phyloP scores from a whole-genome alignment of 1,140 invertebrate species.

The Leptinotarsa undecemlineata region DNA sequence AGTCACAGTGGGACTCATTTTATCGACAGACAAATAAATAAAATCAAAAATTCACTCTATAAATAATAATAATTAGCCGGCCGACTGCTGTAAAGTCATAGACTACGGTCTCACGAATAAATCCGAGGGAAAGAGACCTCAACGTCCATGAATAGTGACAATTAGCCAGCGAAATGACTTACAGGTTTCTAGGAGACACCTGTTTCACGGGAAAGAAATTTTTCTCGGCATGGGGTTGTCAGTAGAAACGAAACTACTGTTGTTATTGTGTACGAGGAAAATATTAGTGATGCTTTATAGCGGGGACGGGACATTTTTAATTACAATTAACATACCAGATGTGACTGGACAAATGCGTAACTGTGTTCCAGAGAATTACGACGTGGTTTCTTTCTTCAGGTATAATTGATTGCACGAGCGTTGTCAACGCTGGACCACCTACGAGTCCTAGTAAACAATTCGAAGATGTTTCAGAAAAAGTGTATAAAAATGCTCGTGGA shows the following conservation, averaged over 20 bases:
- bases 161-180: conserved; percentile 3
- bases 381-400: not conserved
- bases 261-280: conserved; percentile 2
- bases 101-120: not conserved
- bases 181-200: not conserved
- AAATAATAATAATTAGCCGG: not conserved
- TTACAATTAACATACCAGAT: conserved; percentile 8
- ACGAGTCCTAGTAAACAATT: not conserved
- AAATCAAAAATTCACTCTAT: not conserved
- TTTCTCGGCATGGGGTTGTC: not conserved
- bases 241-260: conserved; percentile 3
- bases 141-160: not conserved
- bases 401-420: not conserved
- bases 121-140: not conserved
- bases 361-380: not conserved
- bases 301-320: conserved; percentile 3
- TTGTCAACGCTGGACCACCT: not conserved
- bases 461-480: no score
- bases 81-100: not conserved
- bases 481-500: no score
- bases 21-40: not conserved
- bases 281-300: not conserved
- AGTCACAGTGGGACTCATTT: not conserved
- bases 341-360: not conserved
- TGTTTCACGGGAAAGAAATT: not conserved